Conservation (phyloP, 2,113 vertebrate species). For the Archocentrus centrarchus region DNA sequence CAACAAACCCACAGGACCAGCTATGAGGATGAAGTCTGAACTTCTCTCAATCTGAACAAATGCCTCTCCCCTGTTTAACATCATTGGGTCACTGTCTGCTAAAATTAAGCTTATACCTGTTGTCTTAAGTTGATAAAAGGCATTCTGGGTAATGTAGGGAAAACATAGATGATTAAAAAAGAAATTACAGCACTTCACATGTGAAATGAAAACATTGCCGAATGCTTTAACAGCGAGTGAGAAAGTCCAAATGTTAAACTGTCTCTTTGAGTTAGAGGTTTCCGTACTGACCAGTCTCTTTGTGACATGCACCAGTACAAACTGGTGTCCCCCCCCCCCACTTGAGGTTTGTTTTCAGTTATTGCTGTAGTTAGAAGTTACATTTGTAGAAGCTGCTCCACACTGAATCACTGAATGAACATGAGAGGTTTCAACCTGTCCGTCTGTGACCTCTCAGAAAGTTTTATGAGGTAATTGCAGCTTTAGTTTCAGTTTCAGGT, state of each 20-base stretch:
- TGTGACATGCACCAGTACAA: conserved; percentile 21
- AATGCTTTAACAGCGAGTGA: background rate
- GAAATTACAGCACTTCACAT: conserved; percentile 8
- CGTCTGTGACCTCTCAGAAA: conserved; percentile 30
- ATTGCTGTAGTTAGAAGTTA: conserved; percentile 45
- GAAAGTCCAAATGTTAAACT: background rate
- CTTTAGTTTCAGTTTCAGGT: conserved; percentile 40
- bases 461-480: conserved; percentile 69
- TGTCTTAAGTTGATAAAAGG: conserved; percentile 40
- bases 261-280: conserved; percentile 13
- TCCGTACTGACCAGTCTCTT: background rate
- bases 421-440: conserved; percentile 19
- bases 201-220: background rate
- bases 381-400: background rate
- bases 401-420: conserved; percentile 9
- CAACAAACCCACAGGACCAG: background rate
- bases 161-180: conserved; percentile 8
- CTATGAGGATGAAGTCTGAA: background rate
- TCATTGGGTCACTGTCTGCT: background rate
- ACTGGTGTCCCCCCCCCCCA: background rate
- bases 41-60: background rate
- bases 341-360: conserved; percentile 38
- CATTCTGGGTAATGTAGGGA: conserved; percentile 32
- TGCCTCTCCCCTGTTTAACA: background rate
- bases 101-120: conserved; percentile 1